Evolutionary conservation across 1,140 invertebrate species (phyloP).

Genomic region (Ceratina calcarata): DNA sequence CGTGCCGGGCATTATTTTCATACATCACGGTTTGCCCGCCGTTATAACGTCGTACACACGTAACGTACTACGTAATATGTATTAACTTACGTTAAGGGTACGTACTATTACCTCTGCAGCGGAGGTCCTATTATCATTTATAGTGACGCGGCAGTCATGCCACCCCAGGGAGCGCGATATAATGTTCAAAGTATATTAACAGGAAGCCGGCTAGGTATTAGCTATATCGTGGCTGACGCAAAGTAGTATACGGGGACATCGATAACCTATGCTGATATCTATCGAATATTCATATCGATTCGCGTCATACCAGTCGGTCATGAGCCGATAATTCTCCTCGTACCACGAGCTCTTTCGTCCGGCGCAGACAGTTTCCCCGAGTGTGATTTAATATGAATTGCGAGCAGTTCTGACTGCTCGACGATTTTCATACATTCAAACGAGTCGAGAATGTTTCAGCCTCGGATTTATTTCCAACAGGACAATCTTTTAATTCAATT

Average conservation of each 20-base stretch:
- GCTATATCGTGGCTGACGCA: background rate
- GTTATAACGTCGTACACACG: conserved; percentile 43
- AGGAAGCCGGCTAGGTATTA: background rate
- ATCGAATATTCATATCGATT: conserved; percentile 37
- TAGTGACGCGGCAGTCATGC: conserved; percentile 42
- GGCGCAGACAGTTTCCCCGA: background rate
- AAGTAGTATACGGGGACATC: conserved; percentile 38
- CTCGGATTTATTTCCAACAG: too few species aligned
- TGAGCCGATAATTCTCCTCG: background rate
- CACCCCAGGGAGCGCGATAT: conserved; percentile 25
- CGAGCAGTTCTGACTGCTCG: too few species aligned
- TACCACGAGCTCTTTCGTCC: background rate
- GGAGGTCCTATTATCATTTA: conserved; percentile 46
- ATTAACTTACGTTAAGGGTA: conserved; percentile 46
- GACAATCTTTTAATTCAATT: too few species aligned
- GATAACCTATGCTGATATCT: conserved; percentile 41
- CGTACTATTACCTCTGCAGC: conserved; percentile 34
- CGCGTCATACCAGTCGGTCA: background rate
- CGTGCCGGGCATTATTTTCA: conserved; percentile 40
- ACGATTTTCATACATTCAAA: too few species aligned
- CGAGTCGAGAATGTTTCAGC: too few species aligned
- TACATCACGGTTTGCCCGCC: conserved; percentile 41
- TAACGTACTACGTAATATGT: conserved; percentile 47
- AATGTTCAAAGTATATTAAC: conserved; percentile 49
- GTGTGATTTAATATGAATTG: too few species aligned